Evolutionary conservation across 2,888 invertebrate species (phyloP).

Genomic region (Agrochola lychnidis): DNA sequence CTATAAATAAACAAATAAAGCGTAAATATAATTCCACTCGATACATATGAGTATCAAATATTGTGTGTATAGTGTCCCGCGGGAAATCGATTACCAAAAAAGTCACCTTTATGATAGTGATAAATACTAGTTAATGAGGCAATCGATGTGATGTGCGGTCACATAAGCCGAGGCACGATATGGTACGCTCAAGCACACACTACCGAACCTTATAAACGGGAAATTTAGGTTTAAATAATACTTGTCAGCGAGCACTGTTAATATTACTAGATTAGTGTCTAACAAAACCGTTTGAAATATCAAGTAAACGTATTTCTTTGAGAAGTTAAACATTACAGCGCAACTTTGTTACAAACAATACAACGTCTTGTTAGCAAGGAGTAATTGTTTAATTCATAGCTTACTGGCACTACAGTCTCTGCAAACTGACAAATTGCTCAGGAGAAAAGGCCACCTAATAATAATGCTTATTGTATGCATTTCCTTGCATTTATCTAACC

Average conservation of each 20-base stretch:
- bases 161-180: constrained; percentile 30
- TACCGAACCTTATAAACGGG: constrained; percentile 3
- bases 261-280: background rate
- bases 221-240: constrained; percentile 11
- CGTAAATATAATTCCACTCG: constrained; percentile 12
- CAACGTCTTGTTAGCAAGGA: background rate
- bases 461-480: constrained; percentile 18
- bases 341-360: constrained; percentile 4
- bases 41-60: constrained; percentile 9
- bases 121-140: constrained; percentile 28
- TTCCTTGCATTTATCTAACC: constrained; percentile 1
- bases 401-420: constrained; percentile 1
- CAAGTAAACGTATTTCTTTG: constrained; percentile 9
- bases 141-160: constrained; percentile 36
- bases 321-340: constrained; percentile 9
- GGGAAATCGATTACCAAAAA: constrained; percentile 46
- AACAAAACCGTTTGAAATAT: constrained; percentile 2
- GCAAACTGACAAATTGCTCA: constrained; percentile 1
- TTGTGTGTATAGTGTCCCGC: constrained; percentile 18
- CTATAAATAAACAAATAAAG: constrained; percentile 66
- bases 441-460: constrained; percentile 1
- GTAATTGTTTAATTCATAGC: constrained; percentile 8
- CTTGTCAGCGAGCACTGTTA: background rate
- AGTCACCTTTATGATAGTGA: constrained; percentile 34
- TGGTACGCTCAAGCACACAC: background rate